Evolutionary conservation across 2,797 vertebrate genomes (phyloP), one percentile per base, ranked within the genome.

Genomic region (Mus minutoides): DNA sequence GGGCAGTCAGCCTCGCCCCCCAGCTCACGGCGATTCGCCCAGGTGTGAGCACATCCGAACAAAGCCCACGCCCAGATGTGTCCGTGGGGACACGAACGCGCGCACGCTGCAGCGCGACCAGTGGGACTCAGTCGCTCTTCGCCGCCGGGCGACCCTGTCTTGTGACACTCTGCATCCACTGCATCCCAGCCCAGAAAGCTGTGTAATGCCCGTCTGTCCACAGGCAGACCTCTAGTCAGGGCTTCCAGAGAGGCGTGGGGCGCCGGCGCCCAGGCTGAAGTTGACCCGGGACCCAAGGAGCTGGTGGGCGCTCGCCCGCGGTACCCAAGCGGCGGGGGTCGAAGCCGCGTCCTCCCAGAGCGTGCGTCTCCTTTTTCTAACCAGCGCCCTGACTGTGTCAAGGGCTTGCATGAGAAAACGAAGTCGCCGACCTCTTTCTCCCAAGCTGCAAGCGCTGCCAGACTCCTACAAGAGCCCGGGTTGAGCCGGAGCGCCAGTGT

Each of bases 31-130:
- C 2, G 60, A 54, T 29, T 26, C 7, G 85, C 64, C 56, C 96
- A 97, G 97, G 97, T 97, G 95, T 82, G 77, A 82, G 87, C 94
- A 49, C 92, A 37, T 2, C 69, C 24, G 90, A 98, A 98, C 97
- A 98, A 98, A 97, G 97, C 97, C 97, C 97, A 97, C 97, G 88
- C 96, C 93, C 97, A 96, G 95, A 56, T n/a, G 96, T 79, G 96
- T 78, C 78, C 78, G 19, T 62, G 7, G 60, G 84, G 92, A 77
- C 62, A 64, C 0, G 31, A 78, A 34, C 37, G 80, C 91, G 93
- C 95, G 34, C n/a, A 79, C 91, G 67, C 92, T 76, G 2, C 49
- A 14, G 88, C 73, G 83, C 92, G 79, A 75, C 90, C 49, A 4
- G 62, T 69, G 34, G 9, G 17, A 82, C 60, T 88, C 90, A 64